Conservation (phyloP, 1,140 invertebrate genomes). For the Amyelois transitella region DNA sequence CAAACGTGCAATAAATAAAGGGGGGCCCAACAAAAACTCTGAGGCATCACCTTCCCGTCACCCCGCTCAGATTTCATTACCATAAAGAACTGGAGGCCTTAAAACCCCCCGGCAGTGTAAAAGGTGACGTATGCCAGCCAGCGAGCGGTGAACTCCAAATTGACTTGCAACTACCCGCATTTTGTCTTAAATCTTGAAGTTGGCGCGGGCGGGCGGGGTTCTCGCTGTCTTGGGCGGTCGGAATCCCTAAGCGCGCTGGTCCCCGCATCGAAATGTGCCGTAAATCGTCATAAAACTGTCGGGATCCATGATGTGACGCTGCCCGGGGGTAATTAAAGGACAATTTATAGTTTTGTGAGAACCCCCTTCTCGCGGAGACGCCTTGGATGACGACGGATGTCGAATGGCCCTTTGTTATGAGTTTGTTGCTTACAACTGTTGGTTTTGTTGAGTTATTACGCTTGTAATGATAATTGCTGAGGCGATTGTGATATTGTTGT, state of each 20-base stretch:
- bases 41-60: slow-evolving; percentile 69
- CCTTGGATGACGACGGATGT: slow-evolving; percentile 40
- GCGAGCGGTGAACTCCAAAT: slow-evolving; percentile 17
- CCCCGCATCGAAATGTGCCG: slow-evolving; percentile 76
- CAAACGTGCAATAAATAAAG: slow-evolving; percentile 71
- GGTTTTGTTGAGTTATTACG: background rate
- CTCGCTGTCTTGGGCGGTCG: slow-evolving; percentile 35
- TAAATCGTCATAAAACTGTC: slow-evolving; percentile 83
- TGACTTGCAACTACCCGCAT: slow-evolving; percentile 10
- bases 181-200: slow-evolving; percentile 5
- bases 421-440: background rate
- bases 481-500: no score
- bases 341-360: slow-evolving; percentile 77
- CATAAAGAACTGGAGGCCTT: slow-evolving; percentile 73
- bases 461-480: no score
- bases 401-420: background rate
- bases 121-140: slow-evolving; percentile 67
- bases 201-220: slow-evolving; percentile 20
- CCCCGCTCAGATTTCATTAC: slow-evolving; percentile 74
- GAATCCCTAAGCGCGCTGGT: slow-evolving; percentile 67
- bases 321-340: slow-evolving; percentile 80
- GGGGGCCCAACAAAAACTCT: slow-evolving; percentile 68
- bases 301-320: slow-evolving; percentile 80
- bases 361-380: slow-evolving; percentile 44
- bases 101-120: slow-evolving; percentile 69